Base-by-base conservation (phyloP, 92 coral and sea anemone species). In the Actinernus sp. region DNA sequence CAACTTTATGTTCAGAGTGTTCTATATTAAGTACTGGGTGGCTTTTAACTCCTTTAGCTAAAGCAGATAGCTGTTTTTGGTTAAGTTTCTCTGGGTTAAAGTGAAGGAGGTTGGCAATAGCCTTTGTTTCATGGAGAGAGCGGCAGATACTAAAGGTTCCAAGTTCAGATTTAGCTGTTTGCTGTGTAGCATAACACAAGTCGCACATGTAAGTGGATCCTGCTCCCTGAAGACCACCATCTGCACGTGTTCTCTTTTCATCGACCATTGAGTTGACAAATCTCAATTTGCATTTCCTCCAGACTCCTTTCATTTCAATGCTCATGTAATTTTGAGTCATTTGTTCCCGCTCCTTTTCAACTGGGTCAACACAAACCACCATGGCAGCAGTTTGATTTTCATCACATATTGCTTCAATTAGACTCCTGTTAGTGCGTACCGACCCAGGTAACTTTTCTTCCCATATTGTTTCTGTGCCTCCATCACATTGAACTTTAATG, bases 221-320 rank as follows among this genome's bases (percentile, higher is more conserved):
- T 37, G 28, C 21, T n/a, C 68, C 54, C 1, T 24, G 28, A 22
- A 61, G 40, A 26, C 54, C 68, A 21, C 68, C 51, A 18, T 61
- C 54, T 37, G 54, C 68, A 23, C 68, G 0, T 26, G 37, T 31
- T 3, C 37, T 53, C 25, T 61, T 61, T 33, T 61, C 68, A 41
- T 61, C 68, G 16, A 37, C 40, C 53, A 61, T 61, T 37, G 26
- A 37, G 19, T 61, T 38, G 40, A 26, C 10, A 40, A 61, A 61
- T 7, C 11, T 23, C 28, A 61, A 2, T 45, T 45, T 8, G 52
- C 7, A 19, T 14, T n/a, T 40, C 23, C 49, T 41, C 54, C 49
- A 37, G 53, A 2, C 51, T 9, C 52, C 37, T 3, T 13, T 36
- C 8, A 54, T 36, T 25, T 26, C 14, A 22, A 54, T 22, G 9